Percentiles rank a stretch among this genome's conserved stretches.
Evolutionary conservation across 2,888 invertebrate genomes (phyloP).

Genomic region (Piscicola geometra): DNA sequence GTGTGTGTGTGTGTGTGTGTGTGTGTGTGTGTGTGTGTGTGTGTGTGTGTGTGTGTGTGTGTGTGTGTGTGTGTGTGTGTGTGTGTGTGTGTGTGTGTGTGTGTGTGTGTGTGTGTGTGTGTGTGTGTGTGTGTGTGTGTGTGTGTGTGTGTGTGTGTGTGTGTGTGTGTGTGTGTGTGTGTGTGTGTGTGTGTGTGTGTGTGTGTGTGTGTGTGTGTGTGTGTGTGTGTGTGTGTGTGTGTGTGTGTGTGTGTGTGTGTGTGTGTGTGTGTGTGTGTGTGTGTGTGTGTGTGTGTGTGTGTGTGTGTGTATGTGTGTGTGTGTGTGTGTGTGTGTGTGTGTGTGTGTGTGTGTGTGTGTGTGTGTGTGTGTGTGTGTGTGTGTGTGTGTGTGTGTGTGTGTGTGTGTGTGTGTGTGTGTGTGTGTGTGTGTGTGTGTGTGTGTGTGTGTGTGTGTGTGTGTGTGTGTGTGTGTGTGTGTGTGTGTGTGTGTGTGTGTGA

Average conservation of each 20-base stretch:
- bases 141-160: no score
- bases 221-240: not conserved
- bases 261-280: constrained; percentile 10
- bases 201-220: no score
- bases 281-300: constrained; percentile 21
- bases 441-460: constrained; percentile 20
- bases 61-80: no score
- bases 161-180: no score
- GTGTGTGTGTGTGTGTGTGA: constrained; percentile 19
- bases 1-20: no score
- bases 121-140: no score
- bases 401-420: constrained; percentile 21
- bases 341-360: constrained; percentile 20
- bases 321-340: constrained; percentile 19
- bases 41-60: no score
- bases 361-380: constrained; percentile 17
- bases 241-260: constrained; percentile 19
- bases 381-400: constrained; percentile 15
- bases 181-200: no score
- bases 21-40: no score
- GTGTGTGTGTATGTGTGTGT: constrained; percentile 16
- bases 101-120: no score
- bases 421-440: constrained; percentile 21
- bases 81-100: no score
- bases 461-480: constrained; percentile 15